Conservation (phyloP, 2,888 invertebrate genomes). For the Nineta flava region DNA sequence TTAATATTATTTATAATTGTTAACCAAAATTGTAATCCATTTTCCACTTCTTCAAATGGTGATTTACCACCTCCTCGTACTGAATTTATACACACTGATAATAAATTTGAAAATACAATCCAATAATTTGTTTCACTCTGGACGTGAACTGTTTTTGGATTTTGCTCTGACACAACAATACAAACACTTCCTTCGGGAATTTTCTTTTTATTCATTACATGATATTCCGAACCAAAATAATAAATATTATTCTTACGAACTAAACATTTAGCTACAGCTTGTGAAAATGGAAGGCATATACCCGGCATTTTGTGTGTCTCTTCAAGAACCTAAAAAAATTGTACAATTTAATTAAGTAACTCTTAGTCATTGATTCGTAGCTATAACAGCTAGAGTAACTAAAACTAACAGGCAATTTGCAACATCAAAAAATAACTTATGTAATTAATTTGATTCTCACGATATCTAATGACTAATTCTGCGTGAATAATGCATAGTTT, state of each 20-base stretch:
- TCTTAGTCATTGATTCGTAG: too few species aligned
- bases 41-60: neutral
- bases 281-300: neutral
- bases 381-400: too few species aligned
- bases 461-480: too few species aligned
- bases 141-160: neutral
- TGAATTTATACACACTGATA: neutral
- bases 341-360: too few species aligned
- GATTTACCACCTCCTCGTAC: neutral
- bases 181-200: neutral
- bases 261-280: too few species aligned
- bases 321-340: conserved; percentile 1
- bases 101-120: neutral
- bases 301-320: neutral
- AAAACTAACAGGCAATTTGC: too few species aligned
- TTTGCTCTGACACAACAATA: neutral
- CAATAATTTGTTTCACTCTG: conserved; percentile 1
- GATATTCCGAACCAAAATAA: neutral
- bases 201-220: neutral
- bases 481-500: too few species aligned
- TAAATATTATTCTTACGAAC: neutral
- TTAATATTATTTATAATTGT: conserved; percentile 1
- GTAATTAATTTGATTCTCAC: too few species aligned
- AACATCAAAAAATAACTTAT: too few species aligned
- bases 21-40: neutral